Conservation (phyloP, 2,797 vertebrate species). For the Eutrigla gurnardus region DNA sequence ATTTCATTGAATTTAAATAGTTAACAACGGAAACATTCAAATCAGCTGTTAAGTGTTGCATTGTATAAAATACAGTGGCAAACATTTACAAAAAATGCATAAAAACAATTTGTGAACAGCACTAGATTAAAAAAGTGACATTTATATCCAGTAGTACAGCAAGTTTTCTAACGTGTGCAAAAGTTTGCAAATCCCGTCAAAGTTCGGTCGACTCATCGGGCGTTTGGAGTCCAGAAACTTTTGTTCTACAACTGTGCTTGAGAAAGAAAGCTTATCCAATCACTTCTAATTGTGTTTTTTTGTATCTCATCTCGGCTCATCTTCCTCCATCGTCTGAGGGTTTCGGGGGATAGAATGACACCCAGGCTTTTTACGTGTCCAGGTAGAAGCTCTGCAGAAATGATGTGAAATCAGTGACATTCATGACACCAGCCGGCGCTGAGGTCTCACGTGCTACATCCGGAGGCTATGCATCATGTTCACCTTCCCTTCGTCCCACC, state of each 20-base stretch:
- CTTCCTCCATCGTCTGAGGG: background rate
- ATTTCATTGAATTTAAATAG: conserved; percentile 77
- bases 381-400: too few species aligned
- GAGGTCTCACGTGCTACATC: conserved; percentile 71
- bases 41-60: conserved; percentile 88
- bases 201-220: conserved; percentile 66
- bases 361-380: too few species aligned
- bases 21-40: conserved; percentile 89
- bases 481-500: conserved; percentile 31
- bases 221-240: conserved; percentile 57
- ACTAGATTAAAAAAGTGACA: conserved; percentile 87
- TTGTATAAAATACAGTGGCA: conserved; percentile 92
- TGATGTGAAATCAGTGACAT: too few species aligned
- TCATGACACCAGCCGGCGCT: conserved; percentile 28
- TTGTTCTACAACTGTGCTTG: conserved; percentile 65
- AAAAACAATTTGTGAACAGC: conserved; percentile 88
- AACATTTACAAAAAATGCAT: conserved; percentile 86
- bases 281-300: background rate
- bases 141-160: conserved; percentile 81
- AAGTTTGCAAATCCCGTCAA: conserved; percentile 81
- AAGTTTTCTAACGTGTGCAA: conserved; percentile 85
- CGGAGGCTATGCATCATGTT: conserved; percentile 60
- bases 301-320: background rate
- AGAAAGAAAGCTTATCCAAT: conserved; percentile 49
- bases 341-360: background rate